Evolutionary conservation across 2,888 invertebrate species (phyloP).

Genomic region (Drosophila neutralis): DNA sequence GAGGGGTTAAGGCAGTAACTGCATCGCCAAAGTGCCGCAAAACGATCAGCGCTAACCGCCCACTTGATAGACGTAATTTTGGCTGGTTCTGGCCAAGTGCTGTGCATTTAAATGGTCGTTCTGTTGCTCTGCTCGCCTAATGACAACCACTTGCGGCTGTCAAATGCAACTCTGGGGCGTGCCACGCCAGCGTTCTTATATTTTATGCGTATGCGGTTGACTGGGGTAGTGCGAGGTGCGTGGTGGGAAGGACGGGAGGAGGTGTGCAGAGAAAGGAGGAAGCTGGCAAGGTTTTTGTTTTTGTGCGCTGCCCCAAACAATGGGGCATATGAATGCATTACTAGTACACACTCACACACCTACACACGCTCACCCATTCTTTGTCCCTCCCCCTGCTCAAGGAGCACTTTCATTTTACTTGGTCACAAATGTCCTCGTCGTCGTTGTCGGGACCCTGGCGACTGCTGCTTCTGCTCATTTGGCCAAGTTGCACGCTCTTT

Average conservation of each 20-base stretch:
- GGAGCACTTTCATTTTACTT: slow-evolving; percentile 55
- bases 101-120: slow-evolving; percentile 78
- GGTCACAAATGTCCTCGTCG: slow-evolving; percentile 58
- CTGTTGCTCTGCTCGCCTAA: slow-evolving; percentile 66
- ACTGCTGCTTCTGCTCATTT: slow-evolving; percentile 48
- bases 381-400: neutral
- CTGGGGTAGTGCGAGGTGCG: neutral
- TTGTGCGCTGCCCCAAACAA: slow-evolving; percentile 57
- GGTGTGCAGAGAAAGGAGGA: neutral
- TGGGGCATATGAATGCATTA: slow-evolving; percentile 75
- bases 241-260: neutral
- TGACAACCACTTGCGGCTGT: slow-evolving; percentile 81
- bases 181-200: slow-evolving; percentile 72
- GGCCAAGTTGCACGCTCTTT: slow-evolving; percentile 25
- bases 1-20: slow-evolving; percentile 10
- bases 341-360: slow-evolving; percentile 26
- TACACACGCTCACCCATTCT: neutral
- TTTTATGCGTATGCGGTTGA: slow-evolving; percentile 65
- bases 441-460: slow-evolving; percentile 19
- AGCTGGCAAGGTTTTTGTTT: slow-evolving; percentile 37
- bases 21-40: slow-evolving; percentile 69
- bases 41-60: slow-evolving; percentile 73
- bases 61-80: slow-evolving; percentile 78
- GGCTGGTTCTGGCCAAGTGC: slow-evolving; percentile 40
- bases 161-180: slow-evolving; percentile 73